phyloP scores from a whole-genome alignment of 2,888 invertebrate genomes.

The Heteromyza rotundicornis region DNA sequence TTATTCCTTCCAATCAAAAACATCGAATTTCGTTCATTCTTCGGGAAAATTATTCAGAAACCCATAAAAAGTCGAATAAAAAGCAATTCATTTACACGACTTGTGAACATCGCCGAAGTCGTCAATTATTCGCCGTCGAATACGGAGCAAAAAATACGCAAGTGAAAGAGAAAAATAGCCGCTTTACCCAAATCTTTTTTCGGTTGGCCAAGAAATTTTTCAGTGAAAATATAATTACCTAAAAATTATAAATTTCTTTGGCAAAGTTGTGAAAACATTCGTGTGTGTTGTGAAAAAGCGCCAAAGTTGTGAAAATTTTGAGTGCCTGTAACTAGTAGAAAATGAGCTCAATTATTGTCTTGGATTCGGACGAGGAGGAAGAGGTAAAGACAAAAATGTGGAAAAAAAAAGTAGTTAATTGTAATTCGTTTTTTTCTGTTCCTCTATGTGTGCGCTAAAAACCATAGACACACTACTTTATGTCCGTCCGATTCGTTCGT shows the following conservation, averaged over 20 bases:
- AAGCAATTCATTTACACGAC: conserved; percentile 23
- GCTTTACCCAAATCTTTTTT: too few species aligned
- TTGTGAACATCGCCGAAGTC: conserved; percentile 27
- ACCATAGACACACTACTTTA: conserved; percentile 15
- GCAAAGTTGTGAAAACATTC: neutral
- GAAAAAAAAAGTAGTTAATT: conserved; percentile 24
- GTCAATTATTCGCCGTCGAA: conserved; percentile 40
- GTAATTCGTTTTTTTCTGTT: neutral
- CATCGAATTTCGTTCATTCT: conserved; percentile 44
- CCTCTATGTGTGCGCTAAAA: conserved; percentile 5
- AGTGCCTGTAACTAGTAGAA: too few species aligned
- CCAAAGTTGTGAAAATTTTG: neutral
- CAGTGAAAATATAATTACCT: neutral
- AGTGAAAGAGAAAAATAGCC: conserved; percentile 31
- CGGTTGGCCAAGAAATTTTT: neutral
- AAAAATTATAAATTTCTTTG: too few species aligned
- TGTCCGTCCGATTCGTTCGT: neutral
- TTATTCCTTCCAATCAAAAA: conserved; percentile 38
- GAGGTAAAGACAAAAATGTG: conserved; percentile 52
- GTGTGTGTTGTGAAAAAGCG: neutral
- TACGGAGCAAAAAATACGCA: conserved; percentile 33
- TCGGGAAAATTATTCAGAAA: conserved; percentile 35
- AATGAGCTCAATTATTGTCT: conserved; percentile 58
- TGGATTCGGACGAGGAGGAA: conserved; percentile 60
- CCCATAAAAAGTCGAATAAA: conserved; percentile 31